Conservation (phyloP, 2,113 vertebrate species). For the Vireo altiloquus region DNA sequence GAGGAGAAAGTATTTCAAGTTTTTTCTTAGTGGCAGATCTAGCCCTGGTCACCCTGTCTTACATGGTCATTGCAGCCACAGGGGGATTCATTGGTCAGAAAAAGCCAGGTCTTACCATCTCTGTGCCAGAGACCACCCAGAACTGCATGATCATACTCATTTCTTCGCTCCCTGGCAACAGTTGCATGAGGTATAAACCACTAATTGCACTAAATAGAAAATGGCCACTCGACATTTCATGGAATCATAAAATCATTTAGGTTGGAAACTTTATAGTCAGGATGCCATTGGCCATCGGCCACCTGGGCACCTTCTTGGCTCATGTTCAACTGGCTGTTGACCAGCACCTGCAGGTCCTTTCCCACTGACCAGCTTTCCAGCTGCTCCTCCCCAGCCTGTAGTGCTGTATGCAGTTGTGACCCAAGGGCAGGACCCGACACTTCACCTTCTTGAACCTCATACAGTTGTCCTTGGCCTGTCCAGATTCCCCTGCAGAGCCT, state of each 20-base stretch:
- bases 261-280: background rate
- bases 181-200: background rate
- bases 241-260: background rate
- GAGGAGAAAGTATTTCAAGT: background rate
- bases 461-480: background rate
- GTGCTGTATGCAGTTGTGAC: accelerated
- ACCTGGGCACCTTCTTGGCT: background rate
- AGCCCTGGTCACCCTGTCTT: background rate
- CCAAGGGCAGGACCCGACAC: accelerated
- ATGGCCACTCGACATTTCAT: background rate
- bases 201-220: background rate
- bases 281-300: background rate
- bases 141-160: background rate
- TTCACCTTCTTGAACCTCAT: background rate
- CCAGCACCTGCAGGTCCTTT: background rate
- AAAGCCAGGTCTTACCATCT: background rate
- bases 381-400: too few relatives aligned
- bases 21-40: background rate
- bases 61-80: background rate
- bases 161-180: background rate
- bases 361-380: background rate
- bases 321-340: background rate
- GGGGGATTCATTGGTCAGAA: background rate
- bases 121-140: background rate
- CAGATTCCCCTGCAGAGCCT: background rate